Percentiles rank a stretch among this genome's conserved stretches.
Conservation (phyloP, 2,113 vertebrate species). For the Pterophyllum scalare region DNA sequence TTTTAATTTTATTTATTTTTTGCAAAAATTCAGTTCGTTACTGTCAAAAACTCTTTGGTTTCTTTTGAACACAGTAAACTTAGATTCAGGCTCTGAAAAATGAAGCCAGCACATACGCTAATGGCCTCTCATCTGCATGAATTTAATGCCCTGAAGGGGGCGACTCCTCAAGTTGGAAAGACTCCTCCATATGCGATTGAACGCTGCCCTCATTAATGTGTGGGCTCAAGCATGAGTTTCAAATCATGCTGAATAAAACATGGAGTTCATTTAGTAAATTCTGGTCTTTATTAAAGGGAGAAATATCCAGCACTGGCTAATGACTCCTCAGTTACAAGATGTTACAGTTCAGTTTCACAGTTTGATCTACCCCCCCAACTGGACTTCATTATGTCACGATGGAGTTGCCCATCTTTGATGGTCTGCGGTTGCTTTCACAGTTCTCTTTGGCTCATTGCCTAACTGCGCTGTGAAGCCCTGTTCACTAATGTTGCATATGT, state of each 20-base stretch:
- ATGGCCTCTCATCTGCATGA: background rate
- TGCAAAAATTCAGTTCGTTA: background rate
- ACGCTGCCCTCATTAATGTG: background rate
- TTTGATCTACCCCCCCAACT: no score
- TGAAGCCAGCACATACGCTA: background rate
- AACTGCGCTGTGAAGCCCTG: no score
- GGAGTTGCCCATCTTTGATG: no score
- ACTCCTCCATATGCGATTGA: background rate
- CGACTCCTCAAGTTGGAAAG: background rate
- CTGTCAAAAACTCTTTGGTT: background rate
- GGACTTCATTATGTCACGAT: no score
- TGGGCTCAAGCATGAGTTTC: background rate
- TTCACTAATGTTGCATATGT: no score
- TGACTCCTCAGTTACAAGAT: no score
- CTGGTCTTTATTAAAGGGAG: background rate
- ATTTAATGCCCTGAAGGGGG: rapidly evolving
- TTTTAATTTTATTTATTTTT: no score
- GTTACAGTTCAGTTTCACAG: no score
- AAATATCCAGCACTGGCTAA: background rate
- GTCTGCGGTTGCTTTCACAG: no score
- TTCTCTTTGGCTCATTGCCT: no score
- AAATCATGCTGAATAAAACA: background rate
- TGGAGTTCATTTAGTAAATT: background rate
- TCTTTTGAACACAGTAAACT: background rate
- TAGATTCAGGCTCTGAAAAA: background rate